These are phyloP conservation scores for Melopsittacus undulatus DNA, from an alignment of 2,797 vertebrate species.

Conservation along the genomic window DNA sequence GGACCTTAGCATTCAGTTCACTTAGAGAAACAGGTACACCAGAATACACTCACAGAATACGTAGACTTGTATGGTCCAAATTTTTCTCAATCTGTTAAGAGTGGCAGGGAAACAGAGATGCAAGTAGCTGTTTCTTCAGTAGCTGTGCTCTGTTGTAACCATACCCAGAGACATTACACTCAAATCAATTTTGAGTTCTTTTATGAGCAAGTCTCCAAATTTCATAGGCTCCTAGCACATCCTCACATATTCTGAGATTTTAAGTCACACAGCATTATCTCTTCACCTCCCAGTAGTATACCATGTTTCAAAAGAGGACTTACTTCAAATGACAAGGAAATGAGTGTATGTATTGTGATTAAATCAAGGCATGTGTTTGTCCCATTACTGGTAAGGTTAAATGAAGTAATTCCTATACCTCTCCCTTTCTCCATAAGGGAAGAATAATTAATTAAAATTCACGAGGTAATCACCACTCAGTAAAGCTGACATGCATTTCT, in stretches of 20 bases:
- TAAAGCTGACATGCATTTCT: background rate
- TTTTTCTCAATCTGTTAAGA: background rate
- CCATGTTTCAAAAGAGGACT: background rate
- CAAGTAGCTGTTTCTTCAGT: background rate
- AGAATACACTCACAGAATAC: background rate
- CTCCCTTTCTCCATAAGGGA: background rate
- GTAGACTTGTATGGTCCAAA: background rate
- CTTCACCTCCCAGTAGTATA: rapidly evolving
- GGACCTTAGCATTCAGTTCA: background rate
- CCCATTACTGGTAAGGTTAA: background rate
- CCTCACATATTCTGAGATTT: background rate
- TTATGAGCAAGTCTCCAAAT: background rate
- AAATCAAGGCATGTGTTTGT: background rate
- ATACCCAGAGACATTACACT: background rate
- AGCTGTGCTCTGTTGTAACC: background rate
- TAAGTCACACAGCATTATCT: background rate
- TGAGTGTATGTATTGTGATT: background rate
- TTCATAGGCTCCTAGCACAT: background rate
- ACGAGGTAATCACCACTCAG: background rate
- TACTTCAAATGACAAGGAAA: background rate
- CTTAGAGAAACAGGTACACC: background rate
- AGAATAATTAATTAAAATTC: background rate
- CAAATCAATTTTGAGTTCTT: background rate
- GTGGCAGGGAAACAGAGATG: background rate
- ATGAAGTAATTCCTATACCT: background rate